Percentiles rank a stretch among this genome's conserved stretches.
Evolutionary conservation across 37 sponge, comb jelly and placozoan species (phyloP).

Genomic region (Oopsacas minuta): DNA sequence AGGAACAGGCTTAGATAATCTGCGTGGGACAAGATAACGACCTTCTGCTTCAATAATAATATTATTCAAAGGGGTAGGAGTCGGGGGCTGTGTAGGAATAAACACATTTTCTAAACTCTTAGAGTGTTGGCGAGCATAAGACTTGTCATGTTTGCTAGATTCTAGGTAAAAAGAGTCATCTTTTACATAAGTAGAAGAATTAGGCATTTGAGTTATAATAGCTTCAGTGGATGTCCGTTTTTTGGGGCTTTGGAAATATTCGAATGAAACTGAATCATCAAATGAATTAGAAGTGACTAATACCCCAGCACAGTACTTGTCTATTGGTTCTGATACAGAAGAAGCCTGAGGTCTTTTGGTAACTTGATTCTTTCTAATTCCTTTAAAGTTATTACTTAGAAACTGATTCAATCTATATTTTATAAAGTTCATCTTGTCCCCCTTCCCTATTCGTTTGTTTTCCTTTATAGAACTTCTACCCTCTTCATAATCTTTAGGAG

Average conservation of each 20-base stretch:
- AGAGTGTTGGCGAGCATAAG: background rate
- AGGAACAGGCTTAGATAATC: background rate
- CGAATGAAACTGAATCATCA: background rate
- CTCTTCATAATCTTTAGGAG: background rate
- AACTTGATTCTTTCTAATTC: background rate
- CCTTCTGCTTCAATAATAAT: background rate
- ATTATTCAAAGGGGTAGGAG: background rate
- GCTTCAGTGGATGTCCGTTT: background rate
- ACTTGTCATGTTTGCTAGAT: background rate
- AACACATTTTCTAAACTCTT: background rate
- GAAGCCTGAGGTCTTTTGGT: background rate
- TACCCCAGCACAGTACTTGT: background rate
- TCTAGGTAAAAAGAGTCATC: background rate
- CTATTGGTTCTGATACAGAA: background rate
- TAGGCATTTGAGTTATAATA: background rate
- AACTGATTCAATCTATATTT: constrained; percentile 1
- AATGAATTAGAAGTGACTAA: background rate
- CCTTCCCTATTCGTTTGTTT: background rate
- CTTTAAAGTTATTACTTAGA: background rate
- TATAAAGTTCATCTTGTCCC: background rate
- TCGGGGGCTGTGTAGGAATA: background rate
- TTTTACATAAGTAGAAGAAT: background rate
- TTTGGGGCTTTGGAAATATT: background rate
- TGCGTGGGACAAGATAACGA: background rate
- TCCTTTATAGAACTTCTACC: background rate